Evolutionary conservation across 2,113 vertebrate genomes (phyloP).

Genomic region (Zosterops lateralis): DNA sequence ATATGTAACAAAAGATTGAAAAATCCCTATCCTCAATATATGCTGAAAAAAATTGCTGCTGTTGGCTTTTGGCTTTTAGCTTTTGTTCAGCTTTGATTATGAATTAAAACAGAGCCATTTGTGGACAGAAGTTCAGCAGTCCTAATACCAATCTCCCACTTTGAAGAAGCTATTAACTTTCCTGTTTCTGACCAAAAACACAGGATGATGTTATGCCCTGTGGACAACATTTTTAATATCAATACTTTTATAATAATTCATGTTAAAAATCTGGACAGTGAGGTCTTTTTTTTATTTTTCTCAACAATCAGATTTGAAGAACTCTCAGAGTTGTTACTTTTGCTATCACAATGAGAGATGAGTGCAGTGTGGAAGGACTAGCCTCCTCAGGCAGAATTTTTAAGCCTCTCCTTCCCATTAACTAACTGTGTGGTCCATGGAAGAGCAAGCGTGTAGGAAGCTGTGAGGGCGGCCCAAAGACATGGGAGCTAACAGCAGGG

Average conservation of each 20-base stretch:
- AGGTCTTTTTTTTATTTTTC: neutral
- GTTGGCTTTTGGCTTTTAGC: neutral
- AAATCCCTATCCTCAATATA: neutral
- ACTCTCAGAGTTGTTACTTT: neutral
- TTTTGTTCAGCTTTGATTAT: neutral
- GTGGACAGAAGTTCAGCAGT: neutral
- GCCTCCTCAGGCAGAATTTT: neutral
- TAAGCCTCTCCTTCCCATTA: neutral
- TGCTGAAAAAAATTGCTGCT: neutral
- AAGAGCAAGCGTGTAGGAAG: neutral
- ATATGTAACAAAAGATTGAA: neutral
- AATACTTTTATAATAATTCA: neutral
- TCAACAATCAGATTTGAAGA: neutral
- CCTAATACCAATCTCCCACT: neutral
- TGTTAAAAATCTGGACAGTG: neutral
- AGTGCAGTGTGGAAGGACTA: neutral
- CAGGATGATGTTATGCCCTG: neutral
- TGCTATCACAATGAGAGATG: accelerated
- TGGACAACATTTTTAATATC: neutral
- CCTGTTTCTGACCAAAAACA: neutral
- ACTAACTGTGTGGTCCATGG: neutral
- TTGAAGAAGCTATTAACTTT: neutral
- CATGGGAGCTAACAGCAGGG: neutral
- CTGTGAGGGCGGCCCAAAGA: neutral
- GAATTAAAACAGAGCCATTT: neutral